These are phyloP conservation scores for Polydrusus pterygomalis DNA, from an alignment of 2,888 invertebrate genomes.

Conservation along the genomic window DNA sequence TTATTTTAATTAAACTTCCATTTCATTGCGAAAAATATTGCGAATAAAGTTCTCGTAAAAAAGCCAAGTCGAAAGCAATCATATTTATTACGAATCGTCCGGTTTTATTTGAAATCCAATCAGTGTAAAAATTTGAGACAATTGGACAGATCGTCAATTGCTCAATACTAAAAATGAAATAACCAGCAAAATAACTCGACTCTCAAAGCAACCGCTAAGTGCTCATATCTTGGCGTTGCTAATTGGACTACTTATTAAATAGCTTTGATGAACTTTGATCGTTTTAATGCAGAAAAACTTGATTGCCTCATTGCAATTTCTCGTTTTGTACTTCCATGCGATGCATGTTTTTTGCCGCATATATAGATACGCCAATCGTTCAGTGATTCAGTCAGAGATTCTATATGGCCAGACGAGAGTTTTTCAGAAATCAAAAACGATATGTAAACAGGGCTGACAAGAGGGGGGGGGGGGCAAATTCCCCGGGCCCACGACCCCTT, in stretches of 20 bases:
- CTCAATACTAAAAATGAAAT: conserved; percentile 40
- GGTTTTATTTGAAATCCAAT: neutral
- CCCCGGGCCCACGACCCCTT: no score
- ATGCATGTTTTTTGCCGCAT: neutral
- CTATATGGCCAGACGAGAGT: no score
- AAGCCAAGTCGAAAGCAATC: conserved; percentile 12
- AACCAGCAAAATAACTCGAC: conserved; percentile 32
- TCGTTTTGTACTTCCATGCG: conserved; percentile 12
- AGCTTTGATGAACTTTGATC: no score
- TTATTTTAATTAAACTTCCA: neutral
- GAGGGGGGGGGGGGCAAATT: no score
- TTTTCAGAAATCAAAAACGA: no score
- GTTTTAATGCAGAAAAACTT: conserved; percentile 29
- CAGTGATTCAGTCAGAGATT: no score
- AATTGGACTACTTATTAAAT: conserved; percentile 48
- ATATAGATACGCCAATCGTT: no score
- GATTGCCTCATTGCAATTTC: conserved; percentile 17
- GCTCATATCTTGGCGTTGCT: conserved; percentile 42
- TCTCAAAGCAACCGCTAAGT: conserved; percentile 46
- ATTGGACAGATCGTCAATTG: conserved; percentile 46
- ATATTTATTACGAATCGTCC: no score
- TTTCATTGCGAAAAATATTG: neutral
- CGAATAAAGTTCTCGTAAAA: conserved; percentile 25
- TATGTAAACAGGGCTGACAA: no score
- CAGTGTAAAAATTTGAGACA: conserved; percentile 25